Conservation (phyloP, 2,888 invertebrate species). For the Melieria crassipennis region DNA sequence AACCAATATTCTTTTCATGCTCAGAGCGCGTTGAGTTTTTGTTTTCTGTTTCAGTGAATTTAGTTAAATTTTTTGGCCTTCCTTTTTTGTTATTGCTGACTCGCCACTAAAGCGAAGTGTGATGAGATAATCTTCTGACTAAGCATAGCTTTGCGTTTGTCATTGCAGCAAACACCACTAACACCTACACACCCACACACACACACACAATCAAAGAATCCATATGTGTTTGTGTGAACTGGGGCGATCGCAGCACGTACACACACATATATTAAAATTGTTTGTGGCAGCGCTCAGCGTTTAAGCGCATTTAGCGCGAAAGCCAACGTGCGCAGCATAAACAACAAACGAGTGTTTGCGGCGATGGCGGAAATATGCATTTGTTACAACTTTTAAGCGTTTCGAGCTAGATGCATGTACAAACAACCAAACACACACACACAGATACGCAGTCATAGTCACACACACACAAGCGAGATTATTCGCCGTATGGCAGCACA, state of each 20-base stretch:
- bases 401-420: too few relatives aligned
- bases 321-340: too few relatives aligned
- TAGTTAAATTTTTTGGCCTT: background rate
- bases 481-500: too few relatives aligned
- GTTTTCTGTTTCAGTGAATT: background rate
- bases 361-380: too few relatives aligned
- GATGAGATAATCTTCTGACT: constrained; percentile 23
- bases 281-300: too few relatives aligned
- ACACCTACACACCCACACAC: background rate
- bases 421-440: background rate
- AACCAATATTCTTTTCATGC: background rate
- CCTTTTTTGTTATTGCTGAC: background rate
- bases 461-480: background rate
- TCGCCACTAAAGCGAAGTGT: constrained; percentile 23
- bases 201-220: background rate
- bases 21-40: background rate
- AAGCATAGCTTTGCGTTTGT: constrained; percentile 18
- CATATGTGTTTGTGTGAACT: background rate
- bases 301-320: too few relatives aligned
- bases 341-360: too few relatives aligned
- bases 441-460: background rate
- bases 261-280: too few relatives aligned
- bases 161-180: background rate
- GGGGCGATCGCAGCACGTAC: background rate
- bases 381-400: too few relatives aligned